Evolutionary conservation across 1,140 invertebrate species (phyloP), one percentile per base, ranked within the genome.

Genomic region (Chelonus insularis): DNA sequence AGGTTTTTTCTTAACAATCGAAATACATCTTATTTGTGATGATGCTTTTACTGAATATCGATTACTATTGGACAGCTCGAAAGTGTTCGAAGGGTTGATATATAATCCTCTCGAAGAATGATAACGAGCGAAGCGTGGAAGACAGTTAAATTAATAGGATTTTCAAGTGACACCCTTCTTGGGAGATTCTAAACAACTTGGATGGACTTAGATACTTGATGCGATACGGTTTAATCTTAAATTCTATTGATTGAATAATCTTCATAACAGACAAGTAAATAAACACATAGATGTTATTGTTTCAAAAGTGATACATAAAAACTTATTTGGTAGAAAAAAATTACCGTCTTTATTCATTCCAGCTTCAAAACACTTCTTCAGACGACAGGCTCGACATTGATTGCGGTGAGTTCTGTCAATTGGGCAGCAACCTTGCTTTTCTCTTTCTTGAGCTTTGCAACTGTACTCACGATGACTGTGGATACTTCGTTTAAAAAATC

Each of bases 281-380:
- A n/a, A n/a, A n/a, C n/a, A n/a, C n/a, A n/a, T n/a, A n/a, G n/a
- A n/a, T n/a, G n/a, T n/a, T n/a, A n/a, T n/a, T n/a, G n/a, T n/a
- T n/a, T n/a, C n/a, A 6, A n/a, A 37, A 37, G 8, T 37, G 11
- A 9, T 4, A 2, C 11, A n/a, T 3, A 2, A 37, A 9, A 37
- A 4, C 36, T n/a, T 3, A n/a, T 60, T 32, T 63, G 66, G 55
- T 63, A 66, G 64, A 61, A 60, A 60, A 37, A 32, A 87, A 93
- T 93, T 84, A 98, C 96, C 96, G 84, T 98, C 96, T 86, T 97
- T 97, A 79, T 98, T 98, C 96, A 99, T 99, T 65, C 94, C 92
- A 37, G 94, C 95, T 79, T 96, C 92, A 76, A 98, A 95, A 79
- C 97, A 99, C 84, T 98, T 98, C 71, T 92, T 93, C 18, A 99